Evolutionary conservation across 2,113 vertebrate species (phyloP).

Genomic region (Chamaea fasciata): DNA sequence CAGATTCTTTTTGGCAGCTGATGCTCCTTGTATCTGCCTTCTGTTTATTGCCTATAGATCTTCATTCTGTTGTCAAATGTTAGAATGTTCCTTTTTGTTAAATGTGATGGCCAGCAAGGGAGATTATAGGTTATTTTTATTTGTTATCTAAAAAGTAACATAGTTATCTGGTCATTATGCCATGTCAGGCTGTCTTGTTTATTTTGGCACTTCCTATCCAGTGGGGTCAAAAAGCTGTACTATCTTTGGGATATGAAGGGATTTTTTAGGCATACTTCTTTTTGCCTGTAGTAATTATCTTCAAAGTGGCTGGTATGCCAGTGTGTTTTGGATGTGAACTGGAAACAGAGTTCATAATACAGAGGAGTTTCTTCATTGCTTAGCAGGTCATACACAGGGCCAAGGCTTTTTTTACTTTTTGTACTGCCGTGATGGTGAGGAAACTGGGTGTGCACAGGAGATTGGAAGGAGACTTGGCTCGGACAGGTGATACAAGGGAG

Average conservation of each 20-base stretch:
- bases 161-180: neutral
- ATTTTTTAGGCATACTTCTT: neutral
- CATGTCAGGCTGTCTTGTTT: neutral
- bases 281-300: neutral
- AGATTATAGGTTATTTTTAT: neutral
- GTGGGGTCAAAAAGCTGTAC: neutral
- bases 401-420: neutral
- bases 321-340: neutral
- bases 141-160: neutral
- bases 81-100: neutral
- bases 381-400: neutral
- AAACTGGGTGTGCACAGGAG: neutral
- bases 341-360: neutral
- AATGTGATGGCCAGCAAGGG: neutral
- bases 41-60: neutral
- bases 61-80: neutral
- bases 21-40: neutral
- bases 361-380: neutral
- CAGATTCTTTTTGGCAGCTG: neutral
- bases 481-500: neutral
- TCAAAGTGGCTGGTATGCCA: neutral
- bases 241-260: neutral
- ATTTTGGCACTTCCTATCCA: neutral
- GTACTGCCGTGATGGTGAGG: neutral
- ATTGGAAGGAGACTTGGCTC: accelerated